phyloP scores from a whole-genome alignment of 2,888 invertebrate species.

The Steinernema carpocapsae region DNA sequence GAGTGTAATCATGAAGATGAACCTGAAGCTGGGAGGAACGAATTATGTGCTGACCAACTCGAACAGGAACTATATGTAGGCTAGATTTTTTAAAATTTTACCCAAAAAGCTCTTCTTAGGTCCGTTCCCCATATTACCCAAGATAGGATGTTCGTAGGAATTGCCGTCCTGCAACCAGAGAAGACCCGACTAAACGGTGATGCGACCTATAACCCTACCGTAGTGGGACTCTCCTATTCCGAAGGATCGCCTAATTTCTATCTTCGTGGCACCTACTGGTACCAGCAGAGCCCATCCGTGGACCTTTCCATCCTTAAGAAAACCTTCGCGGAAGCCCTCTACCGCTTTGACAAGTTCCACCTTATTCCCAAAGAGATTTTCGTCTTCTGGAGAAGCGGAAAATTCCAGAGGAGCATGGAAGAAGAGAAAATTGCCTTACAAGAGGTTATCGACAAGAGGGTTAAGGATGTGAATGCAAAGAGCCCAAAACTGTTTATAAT shows the following conservation, averaged over 20 bases:
- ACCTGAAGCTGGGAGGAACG: slow-evolving; percentile 17
- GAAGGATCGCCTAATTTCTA: neutral
- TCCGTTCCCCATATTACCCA: neutral
- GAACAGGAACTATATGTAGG: slow-evolving; percentile 1
- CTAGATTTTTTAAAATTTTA: neutral
- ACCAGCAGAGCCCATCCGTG: neutral
- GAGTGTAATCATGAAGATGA: slow-evolving; percentile 15
- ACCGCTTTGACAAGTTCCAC: neutral
- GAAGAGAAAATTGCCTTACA: neutral
- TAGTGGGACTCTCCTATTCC: neutral
- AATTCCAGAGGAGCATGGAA: neutral
- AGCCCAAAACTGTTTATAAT: neutral
- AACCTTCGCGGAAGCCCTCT: neutral
- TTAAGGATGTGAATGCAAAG: neutral
- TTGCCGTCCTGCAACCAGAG: neutral
- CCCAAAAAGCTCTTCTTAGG: neutral
- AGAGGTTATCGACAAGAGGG: neutral
- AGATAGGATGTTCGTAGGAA: neutral
- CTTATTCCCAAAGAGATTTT: neutral
- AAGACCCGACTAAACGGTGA: neutral
- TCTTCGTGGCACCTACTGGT: neutral
- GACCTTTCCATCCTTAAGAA: neutral
- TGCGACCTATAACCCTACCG: neutral
- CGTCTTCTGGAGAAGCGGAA: neutral
- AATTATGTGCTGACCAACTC: slow-evolving; percentile 1